Percentiles rank a stretch among this genome's conserved stretches.
phyloP scores from a whole-genome alignment of 2,888 invertebrate genomes.

The Exephanes ischioxanthus region DNA sequence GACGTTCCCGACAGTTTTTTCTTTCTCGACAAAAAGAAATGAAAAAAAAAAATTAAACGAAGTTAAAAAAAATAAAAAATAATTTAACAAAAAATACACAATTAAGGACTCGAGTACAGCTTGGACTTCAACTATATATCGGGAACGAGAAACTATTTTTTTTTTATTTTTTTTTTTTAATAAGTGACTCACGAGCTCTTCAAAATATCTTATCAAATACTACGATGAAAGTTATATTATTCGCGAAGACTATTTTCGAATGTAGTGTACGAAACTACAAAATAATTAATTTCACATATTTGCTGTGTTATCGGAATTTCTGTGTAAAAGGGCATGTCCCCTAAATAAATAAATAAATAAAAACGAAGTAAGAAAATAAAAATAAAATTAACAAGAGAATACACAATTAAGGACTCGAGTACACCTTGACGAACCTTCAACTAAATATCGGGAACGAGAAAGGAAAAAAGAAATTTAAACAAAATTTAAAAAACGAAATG shows the following conservation, averaged over 20 bases:
- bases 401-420: background rate
- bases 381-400: background rate
- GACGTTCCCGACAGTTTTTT: background rate
- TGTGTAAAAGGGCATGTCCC: no score
- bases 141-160: background rate
- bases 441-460: background rate
- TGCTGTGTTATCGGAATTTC: no score
- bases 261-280: no score
- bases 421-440: conserved; percentile 31
- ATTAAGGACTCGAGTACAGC: background rate
- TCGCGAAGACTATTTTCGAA: no score
- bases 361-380: no score
- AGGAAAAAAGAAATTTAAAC: background rate
- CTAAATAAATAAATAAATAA: background rate
- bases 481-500: no score
- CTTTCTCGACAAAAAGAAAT: background rate
- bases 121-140: conserved; percentile 33
- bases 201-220: no score
- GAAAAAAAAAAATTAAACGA: background rate
- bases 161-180: no score
- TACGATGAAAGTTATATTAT: no score
- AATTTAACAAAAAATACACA: background rate
- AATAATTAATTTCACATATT: no score
- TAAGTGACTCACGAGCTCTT: no score
- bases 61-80: background rate